These are phyloP conservation scores for Drosophila melanica DNA, from an alignment of 1,140 invertebrate species.

Conservation along the genomic window DNA sequence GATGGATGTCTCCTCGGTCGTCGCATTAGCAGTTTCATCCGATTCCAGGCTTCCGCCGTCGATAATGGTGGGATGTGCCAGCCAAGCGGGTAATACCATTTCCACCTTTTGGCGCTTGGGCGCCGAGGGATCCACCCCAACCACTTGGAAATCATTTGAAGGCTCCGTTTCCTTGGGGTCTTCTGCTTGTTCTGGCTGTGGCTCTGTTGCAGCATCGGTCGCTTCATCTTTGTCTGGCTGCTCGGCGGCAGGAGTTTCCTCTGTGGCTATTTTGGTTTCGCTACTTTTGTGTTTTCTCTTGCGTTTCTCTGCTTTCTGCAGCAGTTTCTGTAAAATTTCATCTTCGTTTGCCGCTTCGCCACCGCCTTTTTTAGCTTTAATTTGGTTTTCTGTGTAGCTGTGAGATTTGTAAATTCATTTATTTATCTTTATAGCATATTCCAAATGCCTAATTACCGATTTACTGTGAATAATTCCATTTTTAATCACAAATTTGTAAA, in stretches of 20 bases:
- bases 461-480: slow-evolving; percentile 83
- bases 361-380: slow-evolving; percentile 13
- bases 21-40: slow-evolving; percentile 87
- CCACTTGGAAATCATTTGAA: slow-evolving; percentile 84
- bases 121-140: slow-evolving; percentile 84
- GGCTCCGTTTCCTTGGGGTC: slow-evolving; percentile 12
- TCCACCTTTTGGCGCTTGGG: slow-evolving; percentile 86
- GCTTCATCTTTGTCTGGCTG: neutral
- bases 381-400: slow-evolving; percentile 56
- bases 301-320: slow-evolving; percentile 84
- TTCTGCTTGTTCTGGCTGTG: neutral
- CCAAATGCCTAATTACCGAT: slow-evolving; percentile 54
- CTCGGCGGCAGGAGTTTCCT: neutral
- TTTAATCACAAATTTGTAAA: slow-evolving; percentile 12
- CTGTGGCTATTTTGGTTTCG: slow-evolving; percentile 14
- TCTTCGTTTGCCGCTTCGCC: slow-evolving; percentile 81
- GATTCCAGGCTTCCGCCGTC: slow-evolving; percentile 86
- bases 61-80: slow-evolving; percentile 91
- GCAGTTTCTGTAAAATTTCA: slow-evolving; percentile 86
- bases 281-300: slow-evolving; percentile 67
- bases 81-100: slow-evolving; percentile 93
- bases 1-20: slow-evolving; percentile 87
- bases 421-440: neutral
- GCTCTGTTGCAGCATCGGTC: neutral
- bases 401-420: neutral